Evolutionary conservation across 2,888 invertebrate genomes (phyloP), one percentile per base, ranked within the genome.

Genomic region (Smittia aterrima): DNA sequence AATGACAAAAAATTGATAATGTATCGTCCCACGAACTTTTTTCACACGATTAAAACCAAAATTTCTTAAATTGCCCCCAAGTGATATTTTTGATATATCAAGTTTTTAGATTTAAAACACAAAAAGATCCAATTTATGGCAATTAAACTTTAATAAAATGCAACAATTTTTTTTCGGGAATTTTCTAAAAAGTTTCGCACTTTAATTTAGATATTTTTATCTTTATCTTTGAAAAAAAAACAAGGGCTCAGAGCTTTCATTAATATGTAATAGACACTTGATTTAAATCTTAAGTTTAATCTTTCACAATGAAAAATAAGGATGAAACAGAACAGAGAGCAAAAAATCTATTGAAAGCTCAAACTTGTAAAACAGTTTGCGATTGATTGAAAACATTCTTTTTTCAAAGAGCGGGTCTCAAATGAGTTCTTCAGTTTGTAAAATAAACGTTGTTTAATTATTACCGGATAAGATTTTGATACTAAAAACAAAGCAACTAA

Each of bases 1-100:
- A 92, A 85, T 88, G 86, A 85, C 85, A 73, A 58, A 72, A 72
- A 27, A 18, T 53, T 32, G 27, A 62, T 1, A 20, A 72, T 9
- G 54, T 38, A 47, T n/a, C 24, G 41, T 54, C 18, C 20, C 13
- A 25, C 27, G 25, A 67, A 24, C n/a, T n/a, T 20, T 40, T 54
- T 53, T 27, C n/a, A 11, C 11, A 20, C 27, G 25, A 70, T 13
- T 22, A 70, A 70, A 70, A 72, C 72, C 72, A 72, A 72, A 72
- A 64, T 64, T 62, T 54, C 58, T 72, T 72, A 58, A 72, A 20
- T 40, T 58, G 72, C 58, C 58, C 68, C 68, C 72, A 72, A 72
- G 72, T 72, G 72, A 72, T 72, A 72, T 54, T 71, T 71, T 58
- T 25, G 24, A 54, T 71, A 68, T 24, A 71, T 72, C 72, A 70